Percentiles rank a stretch among this genome's conserved stretches.
phyloP scores from a whole-genome alignment of 2,797 vertebrate genomes.

The Xiphophorus birchmanni region DNA sequence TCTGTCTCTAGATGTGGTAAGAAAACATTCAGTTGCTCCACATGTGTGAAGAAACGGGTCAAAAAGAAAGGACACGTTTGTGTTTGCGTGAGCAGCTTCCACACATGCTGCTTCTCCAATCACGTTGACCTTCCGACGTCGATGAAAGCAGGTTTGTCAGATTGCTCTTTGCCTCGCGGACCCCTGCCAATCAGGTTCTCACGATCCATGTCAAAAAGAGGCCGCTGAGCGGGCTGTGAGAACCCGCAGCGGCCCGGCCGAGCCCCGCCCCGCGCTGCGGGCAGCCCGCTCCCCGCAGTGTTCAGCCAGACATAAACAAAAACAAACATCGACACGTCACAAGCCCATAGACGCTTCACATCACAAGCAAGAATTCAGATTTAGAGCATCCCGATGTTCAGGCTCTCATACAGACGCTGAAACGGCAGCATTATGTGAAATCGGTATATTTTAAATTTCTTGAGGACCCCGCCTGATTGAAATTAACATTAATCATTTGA shows the following conservation, averaged over 20 bases:
- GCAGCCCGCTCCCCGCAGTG: background rate
- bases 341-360: conserved; percentile 1
- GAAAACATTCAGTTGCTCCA: background rate
- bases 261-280: conserved; percentile 46
- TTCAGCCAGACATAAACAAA: conserved; percentile 45
- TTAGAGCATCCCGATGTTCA: background rate
- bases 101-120: background rate
- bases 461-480: too few relatives aligned
- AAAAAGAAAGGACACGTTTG: background rate
- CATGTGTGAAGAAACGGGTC: background rate
- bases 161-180: conserved; percentile 43
- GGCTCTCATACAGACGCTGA: background rate
- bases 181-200: conserved; percentile 60
- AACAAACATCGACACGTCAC: conserved; percentile 47
- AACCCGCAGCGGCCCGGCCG: conserved; percentile 38
- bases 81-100: background rate
- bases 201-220: conserved; percentile 57
- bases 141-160: background rate
- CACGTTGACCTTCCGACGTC: background rate
- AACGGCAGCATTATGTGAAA: too few relatives aligned
- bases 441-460: too few relatives aligned
- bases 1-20: background rate
- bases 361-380: conserved; percentile 20
- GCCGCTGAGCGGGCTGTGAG: conserved; percentile 61
- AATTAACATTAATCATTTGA: too few relatives aligned